phyloP scores from a whole-genome alignment of 2,797 vertebrate species.

The Enteromius unitaeniatus region DNA sequence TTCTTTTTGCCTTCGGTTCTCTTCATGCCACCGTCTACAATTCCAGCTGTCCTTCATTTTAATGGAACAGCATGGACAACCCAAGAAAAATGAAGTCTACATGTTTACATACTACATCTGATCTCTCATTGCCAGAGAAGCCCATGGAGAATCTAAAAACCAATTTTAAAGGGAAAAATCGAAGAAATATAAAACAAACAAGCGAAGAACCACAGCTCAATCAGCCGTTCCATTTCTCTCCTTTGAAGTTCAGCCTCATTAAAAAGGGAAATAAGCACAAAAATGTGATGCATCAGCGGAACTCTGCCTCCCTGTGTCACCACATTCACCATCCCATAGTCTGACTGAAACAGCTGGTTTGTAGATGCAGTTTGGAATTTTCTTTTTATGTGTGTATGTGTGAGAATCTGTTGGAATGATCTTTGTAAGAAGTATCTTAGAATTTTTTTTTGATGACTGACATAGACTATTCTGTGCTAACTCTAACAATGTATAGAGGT shows the following conservation, averaged over 20 bases:
- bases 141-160: slow-evolving; percentile 11
- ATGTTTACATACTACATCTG: slow-evolving; percentile 31
- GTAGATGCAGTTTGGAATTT: slow-evolving; percentile 15
- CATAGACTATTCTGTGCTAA: slow-evolving; percentile 13
- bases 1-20: slow-evolving; percentile 42
- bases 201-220: slow-evolving; percentile 37
- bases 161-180: slow-evolving; percentile 34
- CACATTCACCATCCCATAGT: not conserved
- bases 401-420: slow-evolving; percentile 3
- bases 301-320: not conserved
- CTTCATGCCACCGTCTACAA: slow-evolving; percentile 34
- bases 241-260: slow-evolving; percentile 45
- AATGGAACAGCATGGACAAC: slow-evolving; percentile 47
- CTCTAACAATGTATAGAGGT: slow-evolving; percentile 16
- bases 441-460: slow-evolving; percentile 13
- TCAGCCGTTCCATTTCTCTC: slow-evolving; percentile 33
- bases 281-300: not conserved
- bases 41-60: slow-evolving; percentile 49
- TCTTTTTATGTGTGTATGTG: slow-evolving; percentile 8
- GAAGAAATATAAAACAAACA: slow-evolving; percentile 44
- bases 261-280: slow-evolving; percentile 28
- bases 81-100: slow-evolving; percentile 43
- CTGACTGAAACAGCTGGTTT: slow-evolving; percentile 19
- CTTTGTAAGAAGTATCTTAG: slow-evolving; percentile 30
- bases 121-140: slow-evolving; percentile 15